Evolutionary conservation across 2,113 vertebrate species (phyloP).

Genomic region (Shinisaurus crocodilurus): DNA sequence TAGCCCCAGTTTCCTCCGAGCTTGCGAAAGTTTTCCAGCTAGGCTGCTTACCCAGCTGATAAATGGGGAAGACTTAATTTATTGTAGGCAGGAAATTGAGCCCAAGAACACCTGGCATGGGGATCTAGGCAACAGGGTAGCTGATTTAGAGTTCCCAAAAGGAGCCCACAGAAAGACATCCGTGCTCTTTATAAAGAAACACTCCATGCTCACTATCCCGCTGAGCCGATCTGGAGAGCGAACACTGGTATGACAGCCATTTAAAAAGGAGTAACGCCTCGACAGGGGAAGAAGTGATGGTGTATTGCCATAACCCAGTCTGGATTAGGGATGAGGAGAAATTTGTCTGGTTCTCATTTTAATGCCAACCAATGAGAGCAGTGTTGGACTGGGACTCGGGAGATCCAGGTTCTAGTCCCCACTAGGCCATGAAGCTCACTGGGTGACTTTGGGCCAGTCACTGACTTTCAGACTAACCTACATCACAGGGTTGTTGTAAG

Average conservation of each 20-base stretch:
- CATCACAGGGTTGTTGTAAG: too few species aligned
- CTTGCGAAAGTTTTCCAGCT: neutral
- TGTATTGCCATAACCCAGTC: neutral
- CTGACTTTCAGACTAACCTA: too few species aligned
- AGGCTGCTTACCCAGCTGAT: neutral
- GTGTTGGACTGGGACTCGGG: too few species aligned
- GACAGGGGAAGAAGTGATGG: neutral
- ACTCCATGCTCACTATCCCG: conserved; percentile 33
- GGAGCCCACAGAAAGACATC: conserved; percentile 28
- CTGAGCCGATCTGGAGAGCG: conserved; percentile 26
- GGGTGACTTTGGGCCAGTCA: too few species aligned
- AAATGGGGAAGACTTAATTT: neutral
- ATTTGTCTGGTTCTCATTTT: too few species aligned
- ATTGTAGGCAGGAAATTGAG: neutral
- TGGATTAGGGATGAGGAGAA: neutral
- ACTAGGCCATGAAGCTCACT: too few species aligned
- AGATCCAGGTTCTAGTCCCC: too few species aligned
- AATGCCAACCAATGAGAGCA: too few species aligned
- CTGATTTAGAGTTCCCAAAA: conserved; percentile 31
- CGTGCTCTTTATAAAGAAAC: conserved; percentile 46
- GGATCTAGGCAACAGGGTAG: conserved; percentile 2
- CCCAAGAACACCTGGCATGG: neutral
- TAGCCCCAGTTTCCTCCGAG: neutral
- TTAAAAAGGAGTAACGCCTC: neutral
- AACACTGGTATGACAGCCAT: conserved; percentile 20